These are phyloP conservation scores for Aphelenchoides besseyi DNA, from an alignment of 1,140 invertebrate genomes.

Conservation along the genomic window DNA sequence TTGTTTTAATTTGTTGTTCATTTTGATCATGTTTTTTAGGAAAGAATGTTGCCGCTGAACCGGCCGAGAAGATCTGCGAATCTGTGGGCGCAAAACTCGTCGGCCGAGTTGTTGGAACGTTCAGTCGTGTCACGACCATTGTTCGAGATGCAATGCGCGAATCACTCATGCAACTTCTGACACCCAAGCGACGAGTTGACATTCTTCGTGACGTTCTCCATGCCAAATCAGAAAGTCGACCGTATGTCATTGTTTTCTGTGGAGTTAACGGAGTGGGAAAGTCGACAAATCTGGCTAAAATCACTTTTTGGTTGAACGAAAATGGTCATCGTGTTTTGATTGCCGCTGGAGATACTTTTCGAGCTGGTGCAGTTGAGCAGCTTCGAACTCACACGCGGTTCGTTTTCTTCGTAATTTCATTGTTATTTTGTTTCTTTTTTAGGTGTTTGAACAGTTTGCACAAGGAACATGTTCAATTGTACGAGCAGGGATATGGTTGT, in stretches of 20 bases:
- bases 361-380: slow-evolving; percentile 97
- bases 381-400: slow-evolving; percentile 80
- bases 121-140: slow-evolving; percentile 73
- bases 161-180: slow-evolving; percentile 71
- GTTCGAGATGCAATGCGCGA: slow-evolving; percentile 77
- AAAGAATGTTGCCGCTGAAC: slow-evolving; percentile 96
- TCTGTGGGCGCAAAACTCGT: slow-evolving; percentile 86
- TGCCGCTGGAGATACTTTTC: slow-evolving; percentile 97
- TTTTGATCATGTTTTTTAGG: slow-evolving; percentile 62
- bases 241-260: slow-evolving; percentile 95
- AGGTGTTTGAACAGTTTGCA: slow-evolving; percentile 17
- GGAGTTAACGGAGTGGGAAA: slow-evolving; percentile 99
- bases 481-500: slow-evolving; percentile 98
- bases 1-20: slow-evolving; percentile 9
- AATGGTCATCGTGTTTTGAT: slow-evolving; percentile 93
- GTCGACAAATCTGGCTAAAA: slow-evolving; percentile 98
- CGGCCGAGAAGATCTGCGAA: slow-evolving; percentile 87
- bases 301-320: slow-evolving; percentile 98
- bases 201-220: slow-evolving; percentile 92
- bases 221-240: slow-evolving; percentile 74
- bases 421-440: not conserved
- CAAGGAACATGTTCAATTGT: slow-evolving; percentile 74
- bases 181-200: slow-evolving; percentile 88
- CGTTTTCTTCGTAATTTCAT: not conserved
- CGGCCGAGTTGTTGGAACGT: slow-evolving; percentile 73